A percentile compares a stretch with the other conserved stretches of the same genome.
phyloP scores from a whole-genome alignment of 2,888 invertebrate species.

The Petrophora chlorosata region DNA sequence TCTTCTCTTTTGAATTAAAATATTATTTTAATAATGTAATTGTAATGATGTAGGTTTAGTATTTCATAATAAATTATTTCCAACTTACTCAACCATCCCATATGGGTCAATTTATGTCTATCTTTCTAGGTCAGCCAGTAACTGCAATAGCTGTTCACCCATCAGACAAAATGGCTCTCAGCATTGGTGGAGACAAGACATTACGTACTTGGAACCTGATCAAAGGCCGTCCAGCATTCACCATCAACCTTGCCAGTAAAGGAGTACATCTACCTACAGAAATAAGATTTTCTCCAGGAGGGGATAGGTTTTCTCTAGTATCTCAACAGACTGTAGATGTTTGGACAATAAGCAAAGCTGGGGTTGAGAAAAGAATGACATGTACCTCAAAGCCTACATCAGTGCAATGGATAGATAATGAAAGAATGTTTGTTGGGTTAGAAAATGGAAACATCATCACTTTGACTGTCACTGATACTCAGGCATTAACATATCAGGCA shows the following conservation, averaged over 20 bases:
- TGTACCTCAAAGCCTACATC: slow-evolving; percentile 88
- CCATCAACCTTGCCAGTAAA: slow-evolving; percentile 92
- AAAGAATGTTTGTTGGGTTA: slow-evolving; percentile 87
- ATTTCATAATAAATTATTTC: too few relatives aligned
- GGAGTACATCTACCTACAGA: slow-evolving; percentile 78
- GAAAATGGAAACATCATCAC: slow-evolving; percentile 88
- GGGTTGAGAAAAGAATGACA: slow-evolving; percentile 86
- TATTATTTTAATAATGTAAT: too few relatives aligned
- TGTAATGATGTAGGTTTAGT: too few relatives aligned
- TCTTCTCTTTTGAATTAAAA: too few relatives aligned
- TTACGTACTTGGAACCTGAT: slow-evolving; percentile 97
- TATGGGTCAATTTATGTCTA: not conserved
- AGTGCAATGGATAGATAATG: slow-evolving; percentile 87
- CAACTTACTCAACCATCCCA: too few relatives aligned
- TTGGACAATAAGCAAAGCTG: slow-evolving; percentile 91
- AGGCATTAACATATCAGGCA: slow-evolving; percentile 75
- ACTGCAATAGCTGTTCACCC: slow-evolving; percentile 93
- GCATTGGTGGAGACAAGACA: slow-evolving; percentile 92
- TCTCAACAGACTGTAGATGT: slow-evolving; percentile 90
- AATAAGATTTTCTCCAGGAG: slow-evolving; percentile 89
- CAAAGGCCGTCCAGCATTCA: slow-evolving; percentile 95
- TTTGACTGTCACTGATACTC: slow-evolving; percentile 79
- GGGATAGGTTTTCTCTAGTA: slow-evolving; percentile 89
- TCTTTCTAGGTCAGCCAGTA: slow-evolving; percentile 84
- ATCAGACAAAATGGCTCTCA: slow-evolving; percentile 93